Evolutionary conservation across 1,140 invertebrate genomes (phyloP), one percentile per base, ranked within the genome.

Genomic region (Apis dorsata): DNA sequence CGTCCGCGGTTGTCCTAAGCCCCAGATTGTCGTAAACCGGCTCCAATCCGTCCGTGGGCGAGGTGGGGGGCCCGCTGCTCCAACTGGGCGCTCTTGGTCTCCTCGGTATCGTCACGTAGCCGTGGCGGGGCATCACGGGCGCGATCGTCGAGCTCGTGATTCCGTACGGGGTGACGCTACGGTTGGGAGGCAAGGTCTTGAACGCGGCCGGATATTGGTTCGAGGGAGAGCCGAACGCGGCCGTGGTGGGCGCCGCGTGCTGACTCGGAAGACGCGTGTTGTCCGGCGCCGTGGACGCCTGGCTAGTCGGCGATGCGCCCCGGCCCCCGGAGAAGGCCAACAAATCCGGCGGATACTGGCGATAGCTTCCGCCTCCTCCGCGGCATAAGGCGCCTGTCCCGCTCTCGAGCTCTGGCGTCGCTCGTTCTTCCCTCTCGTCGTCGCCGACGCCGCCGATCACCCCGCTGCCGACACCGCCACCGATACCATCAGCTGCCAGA

Each of bases 1-100:
- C 97, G 84, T 97, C 96, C 1, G 97, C 97, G n/a, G 97, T 98
- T 2, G 97, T 97, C 70, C 97, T 94, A 1, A 96, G 92, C 0
- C 97, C 97, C 19, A 98, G 92, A 90, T 98, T 98, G 89, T 98
- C 97, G 90, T 98, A 98, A 7, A 97, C 95, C 0, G 97, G 97
- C 89, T 98, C 97, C 44, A 95, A 93, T 28, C 95, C 95, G 34
- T 84, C 88, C 1, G 86, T 87, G 7, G 95, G 94, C 2, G 95
- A 95, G 2, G 95, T 95, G 17, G 96, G 96, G 0, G 94, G 93
- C 21, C 92, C 91, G 28, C 93, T 94, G 74, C 96, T 96, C 97
- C 97, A 98, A 81, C 97, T 97, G 1, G 97, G 97, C 0, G 96
- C 96, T 69, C 97, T 94, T 0, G 97, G 97, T 89, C 97, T 94